Base-by-base conservation (phyloP, 30 jellyfish, hydroid and myxozoan genomes). In the Aurelia aurita complex sp. Pacific region DNA sequence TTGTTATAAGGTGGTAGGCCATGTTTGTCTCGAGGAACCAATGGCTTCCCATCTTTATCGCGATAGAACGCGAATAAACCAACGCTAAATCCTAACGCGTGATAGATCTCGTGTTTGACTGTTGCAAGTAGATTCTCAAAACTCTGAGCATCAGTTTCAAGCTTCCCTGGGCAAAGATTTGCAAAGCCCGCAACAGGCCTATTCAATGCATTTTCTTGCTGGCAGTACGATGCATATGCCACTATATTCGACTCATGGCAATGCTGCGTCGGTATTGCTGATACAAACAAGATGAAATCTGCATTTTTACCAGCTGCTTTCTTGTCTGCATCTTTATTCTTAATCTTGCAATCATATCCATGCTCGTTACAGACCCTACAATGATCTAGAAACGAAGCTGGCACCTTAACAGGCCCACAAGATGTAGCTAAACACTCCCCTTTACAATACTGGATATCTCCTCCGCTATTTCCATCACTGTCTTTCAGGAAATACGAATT, bases 171-270 rank as follows among this genome's bases (percentile, higher is more conserved):
- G 66, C 98, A 92, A 18, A 92, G 88, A 64, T 92, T 92, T 11
- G 96, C 98, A 77, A 92, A 92, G 11, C 98, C 98, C 17, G 98
- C 98, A 0, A 92, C 98, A 16, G 98, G 98, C 46, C 98, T 42
- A 69, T 92, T 92, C 40, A 92, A 38, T n/a, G 98, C 96, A 82
- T 92, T 96, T 32, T 92, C 98, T 67, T 92, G 98, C 62, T 92
- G 98, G 71, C 98, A 92, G 61, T 92, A 92, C 46, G 98, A 92
- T 73, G 98, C 98, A 36, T 92, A 92, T 18, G 98, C 98, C 42
- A 92, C 98, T 19, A 92, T 92, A 64, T 92, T 92, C 12, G 98
- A 77, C 67, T 92, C 98, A 34, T 81, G 76, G 66, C 98, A 92
- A 62, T 92, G 98, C 70, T 76, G 92, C 32, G 98, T 92, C 32